Conservation (phyloP, 2,113 vertebrate species). For the Ardeotis arabs region DNA sequence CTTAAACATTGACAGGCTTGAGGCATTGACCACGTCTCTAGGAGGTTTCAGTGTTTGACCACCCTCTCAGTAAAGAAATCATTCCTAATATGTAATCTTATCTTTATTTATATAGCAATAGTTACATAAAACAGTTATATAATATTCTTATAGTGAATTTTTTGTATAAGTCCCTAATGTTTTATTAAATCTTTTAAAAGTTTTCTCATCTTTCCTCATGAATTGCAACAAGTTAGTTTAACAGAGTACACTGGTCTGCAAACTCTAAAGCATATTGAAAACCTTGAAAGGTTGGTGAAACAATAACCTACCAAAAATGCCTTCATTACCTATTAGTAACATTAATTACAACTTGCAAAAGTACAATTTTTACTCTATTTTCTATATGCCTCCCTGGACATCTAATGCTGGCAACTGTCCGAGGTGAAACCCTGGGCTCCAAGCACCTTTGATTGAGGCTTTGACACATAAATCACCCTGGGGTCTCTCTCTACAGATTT, state of each 20-base stretch:
- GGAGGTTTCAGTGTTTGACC: not conserved
- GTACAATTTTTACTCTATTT: not conserved
- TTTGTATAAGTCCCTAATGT: not conserved
- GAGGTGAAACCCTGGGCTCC: not conserved
- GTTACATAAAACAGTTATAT: not conserved
- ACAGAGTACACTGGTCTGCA: not conserved
- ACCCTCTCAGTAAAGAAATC: not conserved
- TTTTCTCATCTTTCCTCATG: not conserved
- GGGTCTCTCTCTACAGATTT: not conserved
- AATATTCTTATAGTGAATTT: not conserved
- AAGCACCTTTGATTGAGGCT: not conserved
- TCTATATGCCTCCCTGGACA: not conserved
- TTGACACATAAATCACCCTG: not conserved
- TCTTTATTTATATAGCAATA: not conserved
- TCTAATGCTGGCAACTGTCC: not conserved
- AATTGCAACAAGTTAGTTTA: not conserved
- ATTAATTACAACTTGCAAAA: not conserved
- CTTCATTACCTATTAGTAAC: not conserved
- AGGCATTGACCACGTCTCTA: not conserved
- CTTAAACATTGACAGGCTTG: not conserved
- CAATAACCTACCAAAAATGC: not conserved
- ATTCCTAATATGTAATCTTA: not conserved
- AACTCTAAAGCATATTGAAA: not conserved
- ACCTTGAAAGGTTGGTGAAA: fast-evolving
- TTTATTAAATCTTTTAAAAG: not conserved